A percentile compares a stretch with the other conserved stretches of the same genome.
Conservation (phyloP, 1,140 invertebrate genomes). For the Bombus picipes region DNA sequence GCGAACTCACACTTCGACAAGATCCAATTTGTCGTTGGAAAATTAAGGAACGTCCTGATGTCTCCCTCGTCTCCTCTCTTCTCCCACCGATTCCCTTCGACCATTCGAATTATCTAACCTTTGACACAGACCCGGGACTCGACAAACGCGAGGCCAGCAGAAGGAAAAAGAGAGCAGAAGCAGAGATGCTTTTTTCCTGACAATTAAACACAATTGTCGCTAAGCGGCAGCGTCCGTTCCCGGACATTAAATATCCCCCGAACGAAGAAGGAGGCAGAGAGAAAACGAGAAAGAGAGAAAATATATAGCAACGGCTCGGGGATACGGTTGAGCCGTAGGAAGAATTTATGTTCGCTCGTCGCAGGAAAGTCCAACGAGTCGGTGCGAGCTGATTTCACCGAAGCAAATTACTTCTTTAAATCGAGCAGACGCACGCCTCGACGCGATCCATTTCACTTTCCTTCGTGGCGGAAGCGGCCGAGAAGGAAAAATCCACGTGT, state of each 20-base stretch:
- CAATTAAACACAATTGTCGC: conserved; percentile 56
- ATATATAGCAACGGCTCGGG: neutral
- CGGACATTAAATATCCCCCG: conserved; percentile 44
- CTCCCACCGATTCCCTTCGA: neutral
- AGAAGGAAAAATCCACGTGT: neutral
- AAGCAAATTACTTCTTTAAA: conserved; percentile 41
- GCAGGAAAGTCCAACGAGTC: neutral
- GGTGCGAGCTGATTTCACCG: conserved; percentile 23
- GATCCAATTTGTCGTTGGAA: conserved; percentile 26
- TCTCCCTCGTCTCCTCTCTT: neutral
- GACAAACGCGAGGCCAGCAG: neutral
- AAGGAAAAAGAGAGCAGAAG: neutral
- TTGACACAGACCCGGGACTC: neutral
- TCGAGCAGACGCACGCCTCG: conserved; percentile 25
- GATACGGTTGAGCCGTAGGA: neutral
- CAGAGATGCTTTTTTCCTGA: conserved; percentile 32
- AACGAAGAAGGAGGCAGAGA: neutral
- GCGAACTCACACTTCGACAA: conserved; percentile 1
- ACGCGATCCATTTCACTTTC: conserved; percentile 27
- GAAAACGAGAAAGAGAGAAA: neutral
- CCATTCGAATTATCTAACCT: conserved; percentile 9
- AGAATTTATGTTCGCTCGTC: conserved; percentile 35
- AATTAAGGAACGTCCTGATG: conserved; percentile 17
- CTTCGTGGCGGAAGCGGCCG: neutral
- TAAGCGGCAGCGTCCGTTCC: conserved; percentile 40